phyloP scores from a whole-genome alignment of 2,888 invertebrate species.

The Drosophila nr. medialis region DNA sequence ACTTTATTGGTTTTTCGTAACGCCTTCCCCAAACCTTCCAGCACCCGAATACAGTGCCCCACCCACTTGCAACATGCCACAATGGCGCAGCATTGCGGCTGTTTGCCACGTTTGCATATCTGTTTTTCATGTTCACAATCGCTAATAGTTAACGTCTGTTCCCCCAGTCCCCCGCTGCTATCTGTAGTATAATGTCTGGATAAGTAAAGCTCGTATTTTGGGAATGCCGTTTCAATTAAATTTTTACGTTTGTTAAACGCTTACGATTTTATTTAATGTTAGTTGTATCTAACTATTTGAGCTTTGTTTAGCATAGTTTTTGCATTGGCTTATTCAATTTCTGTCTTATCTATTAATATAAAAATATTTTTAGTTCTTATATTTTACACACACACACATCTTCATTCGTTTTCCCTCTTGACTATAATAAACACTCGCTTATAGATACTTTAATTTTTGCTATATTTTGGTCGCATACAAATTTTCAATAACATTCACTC shows the following conservation, averaged over 20 bases:
- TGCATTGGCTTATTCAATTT: background rate
- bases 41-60: background rate
- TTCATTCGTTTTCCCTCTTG: background rate
- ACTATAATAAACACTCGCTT: background rate
- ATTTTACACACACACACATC: background rate
- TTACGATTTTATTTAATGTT: background rate
- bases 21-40: slow-evolving; percentile 18
- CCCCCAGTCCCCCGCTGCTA: background rate
- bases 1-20: slow-evolving; percentile 70
- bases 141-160: slow-evolving; percentile 68
- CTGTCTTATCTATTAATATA: background rate
- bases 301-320: background rate
- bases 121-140: slow-evolving; percentile 74
- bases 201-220: slow-evolving; percentile 3
- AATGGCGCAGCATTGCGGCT: slow-evolving; percentile 57
- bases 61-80: slow-evolving; percentile 28
- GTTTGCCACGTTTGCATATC: slow-evolving; percentile 76
- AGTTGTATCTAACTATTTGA: background rate
- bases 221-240: slow-evolving; percentile 8
- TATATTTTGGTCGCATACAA: background rate
- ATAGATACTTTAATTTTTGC: background rate
- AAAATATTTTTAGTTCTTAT: rapidly evolving
- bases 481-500: slow-evolving; percentile 18
- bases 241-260: background rate
- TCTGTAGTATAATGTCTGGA: background rate